These are phyloP conservation scores for Muscidifurax raptorellus DNA, from an alignment of 1,140 invertebrate genomes.

Conservation along the genomic window DNA sequence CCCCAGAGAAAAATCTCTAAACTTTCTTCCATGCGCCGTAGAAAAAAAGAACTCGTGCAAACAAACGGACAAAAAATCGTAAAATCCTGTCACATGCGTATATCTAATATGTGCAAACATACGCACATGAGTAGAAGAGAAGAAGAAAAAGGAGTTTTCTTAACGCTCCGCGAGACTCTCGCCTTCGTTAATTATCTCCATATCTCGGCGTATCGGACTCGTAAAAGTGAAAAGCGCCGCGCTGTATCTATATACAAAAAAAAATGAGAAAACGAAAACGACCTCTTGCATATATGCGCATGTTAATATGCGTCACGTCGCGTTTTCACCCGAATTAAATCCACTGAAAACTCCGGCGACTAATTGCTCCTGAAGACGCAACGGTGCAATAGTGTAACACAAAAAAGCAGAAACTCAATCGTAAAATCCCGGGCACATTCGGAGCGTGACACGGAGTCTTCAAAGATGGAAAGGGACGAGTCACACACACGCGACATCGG, in stretches of 20 bases:
- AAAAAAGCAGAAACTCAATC: background rate
- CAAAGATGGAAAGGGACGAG: background rate
- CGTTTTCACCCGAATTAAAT: background rate
- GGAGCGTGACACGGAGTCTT: background rate
- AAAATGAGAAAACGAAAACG: background rate
- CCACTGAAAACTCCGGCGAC: background rate
- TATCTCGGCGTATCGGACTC: slow-evolving; percentile 19
- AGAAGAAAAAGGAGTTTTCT: background rate
- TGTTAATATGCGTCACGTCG: background rate
- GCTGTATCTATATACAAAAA: background rate
- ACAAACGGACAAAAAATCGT: slow-evolving; percentile 1
- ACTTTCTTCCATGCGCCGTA: background rate
- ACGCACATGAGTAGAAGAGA: background rate
- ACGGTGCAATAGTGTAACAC: background rate
- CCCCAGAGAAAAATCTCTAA: background rate
- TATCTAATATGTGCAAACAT: too few species aligned
- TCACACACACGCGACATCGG: background rate
- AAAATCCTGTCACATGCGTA: background rate
- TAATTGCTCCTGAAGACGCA: background rate
- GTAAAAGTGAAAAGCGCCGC: slow-evolving; percentile 23
- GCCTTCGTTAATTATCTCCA: background rate
- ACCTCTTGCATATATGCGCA: background rate
- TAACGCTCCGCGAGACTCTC: background rate
- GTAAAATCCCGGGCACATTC: background rate
- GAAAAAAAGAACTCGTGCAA: background rate